phyloP scores from a whole-genome alignment of 2,113 vertebrate genomes.

The Atrichornis clamosus region DNA sequence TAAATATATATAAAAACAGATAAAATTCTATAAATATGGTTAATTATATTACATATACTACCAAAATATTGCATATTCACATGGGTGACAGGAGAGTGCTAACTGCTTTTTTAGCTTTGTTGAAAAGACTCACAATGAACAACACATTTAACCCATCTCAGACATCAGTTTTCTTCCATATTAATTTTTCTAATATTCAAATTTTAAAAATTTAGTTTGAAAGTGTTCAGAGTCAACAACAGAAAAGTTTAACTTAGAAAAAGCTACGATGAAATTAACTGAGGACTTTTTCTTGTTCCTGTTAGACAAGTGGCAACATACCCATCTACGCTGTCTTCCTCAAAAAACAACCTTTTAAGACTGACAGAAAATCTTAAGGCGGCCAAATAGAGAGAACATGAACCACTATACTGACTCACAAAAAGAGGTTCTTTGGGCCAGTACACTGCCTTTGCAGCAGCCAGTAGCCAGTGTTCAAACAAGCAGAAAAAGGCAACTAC shows the following conservation, averaged over 20 bases:
- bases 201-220: background rate
- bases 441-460: background rate
- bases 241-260: background rate
- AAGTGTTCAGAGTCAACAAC: background rate
- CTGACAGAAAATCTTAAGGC: background rate
- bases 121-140: background rate
- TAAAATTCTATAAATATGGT: background rate
- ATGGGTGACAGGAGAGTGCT: background rate
- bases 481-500: background rate
- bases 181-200: background rate
- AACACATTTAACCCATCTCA: background rate
- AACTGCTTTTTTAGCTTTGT: background rate
- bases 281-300: background rate
- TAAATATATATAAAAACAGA: background rate
- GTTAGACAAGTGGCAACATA: background rate
- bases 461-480: background rate
- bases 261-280: background rate
- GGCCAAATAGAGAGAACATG: background rate
- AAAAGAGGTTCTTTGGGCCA: background rate
- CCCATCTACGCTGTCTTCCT: background rate
- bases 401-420: background rate
- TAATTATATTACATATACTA: background rate
- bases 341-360: background rate
- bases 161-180: background rate
- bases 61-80: background rate